These are phyloP conservation scores for Eupsilia transversa DNA, from an alignment of 2,888 invertebrate genomes.

Conservation along the genomic window DNA sequence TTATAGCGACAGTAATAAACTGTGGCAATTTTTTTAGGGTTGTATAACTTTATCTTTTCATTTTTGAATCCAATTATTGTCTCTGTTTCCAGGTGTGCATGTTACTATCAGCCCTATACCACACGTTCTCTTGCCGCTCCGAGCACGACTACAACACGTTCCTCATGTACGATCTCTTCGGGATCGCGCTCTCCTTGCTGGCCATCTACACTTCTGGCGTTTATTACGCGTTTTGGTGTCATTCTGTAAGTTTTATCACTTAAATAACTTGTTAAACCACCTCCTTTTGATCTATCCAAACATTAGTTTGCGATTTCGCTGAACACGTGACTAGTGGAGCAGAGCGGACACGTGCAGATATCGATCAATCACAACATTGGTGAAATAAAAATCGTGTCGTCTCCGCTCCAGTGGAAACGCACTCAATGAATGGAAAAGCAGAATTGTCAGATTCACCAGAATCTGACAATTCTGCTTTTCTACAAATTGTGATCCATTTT, in stretches of 20 bases:
- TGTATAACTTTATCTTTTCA: background rate
- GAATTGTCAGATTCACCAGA: too few relatives aligned
- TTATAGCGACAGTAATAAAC: background rate
- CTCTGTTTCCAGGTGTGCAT: conserved; percentile 95
- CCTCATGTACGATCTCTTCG: conserved; percentile 97
- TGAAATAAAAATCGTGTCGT: background rate
- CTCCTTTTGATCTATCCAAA: background rate
- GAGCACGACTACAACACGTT: conserved; percentile 96
- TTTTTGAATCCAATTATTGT: background rate
- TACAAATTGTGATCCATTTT: conserved; percentile 7
- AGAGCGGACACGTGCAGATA: background rate
- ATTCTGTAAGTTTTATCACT: conserved; percentile 92
- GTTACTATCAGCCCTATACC: conserved; percentile 97
- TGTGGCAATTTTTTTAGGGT: background rate
- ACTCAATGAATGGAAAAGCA: background rate
- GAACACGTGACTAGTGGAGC: background rate
- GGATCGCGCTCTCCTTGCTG: conserved; percentile 97
- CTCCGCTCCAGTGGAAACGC: background rate
- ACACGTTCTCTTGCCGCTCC: conserved; percentile 98
- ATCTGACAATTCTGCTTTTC: background rate
- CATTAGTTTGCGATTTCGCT: background rate
- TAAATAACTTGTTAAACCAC: background rate
- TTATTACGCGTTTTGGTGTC: conserved; percentile 99
- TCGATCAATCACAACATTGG: background rate
- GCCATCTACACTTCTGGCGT: conserved; percentile 99